A percentile compares a stretch with the other conserved stretches of the same genome.
phyloP scores from a whole-genome alignment of 1,140 invertebrate species.

The Contarinia nasturtii region DNA sequence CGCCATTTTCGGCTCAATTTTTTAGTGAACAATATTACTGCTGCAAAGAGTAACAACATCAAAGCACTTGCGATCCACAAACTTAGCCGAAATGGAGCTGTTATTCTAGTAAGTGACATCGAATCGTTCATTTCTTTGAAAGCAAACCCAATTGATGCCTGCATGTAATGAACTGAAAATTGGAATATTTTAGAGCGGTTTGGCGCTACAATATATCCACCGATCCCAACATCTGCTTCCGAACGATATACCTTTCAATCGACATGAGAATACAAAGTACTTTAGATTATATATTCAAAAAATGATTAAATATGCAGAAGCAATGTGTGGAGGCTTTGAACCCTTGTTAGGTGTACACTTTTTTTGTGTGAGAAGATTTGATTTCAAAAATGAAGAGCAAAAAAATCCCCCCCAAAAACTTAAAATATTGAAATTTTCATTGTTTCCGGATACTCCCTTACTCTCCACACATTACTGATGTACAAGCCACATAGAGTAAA shows the following conservation, averaged over 20 bases:
- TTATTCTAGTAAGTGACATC: not conserved
- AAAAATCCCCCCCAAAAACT: too few relatives aligned
- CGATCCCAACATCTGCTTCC: not conserved
- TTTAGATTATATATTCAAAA: too few relatives aligned
- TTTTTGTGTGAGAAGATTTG: too few relatives aligned
- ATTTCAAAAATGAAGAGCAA: too few relatives aligned
- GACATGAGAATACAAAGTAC: too few relatives aligned
- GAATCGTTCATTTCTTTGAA: not conserved
- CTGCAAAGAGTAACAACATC: not conserved
- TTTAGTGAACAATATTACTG: not conserved
- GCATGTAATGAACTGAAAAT: not conserved
- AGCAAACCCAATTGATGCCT: not conserved
- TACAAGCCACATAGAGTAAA: too few relatives aligned
- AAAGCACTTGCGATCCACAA: not conserved
- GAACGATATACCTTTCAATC: not conserved
- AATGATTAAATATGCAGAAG: not conserved
- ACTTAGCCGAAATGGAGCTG: not conserved
- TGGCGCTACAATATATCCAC: not conserved
- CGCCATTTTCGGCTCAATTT: not conserved
- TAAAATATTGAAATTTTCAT: too few relatives aligned
- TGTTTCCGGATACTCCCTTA: too few relatives aligned
- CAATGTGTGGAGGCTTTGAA: too few relatives aligned
- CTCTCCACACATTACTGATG: too few relatives aligned
- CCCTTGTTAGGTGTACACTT: too few relatives aligned
- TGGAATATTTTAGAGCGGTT: not conserved